Evolutionary conservation across 2,888 invertebrate genomes (phyloP), one percentile per base, ranked within the genome.

Genomic region (Clistopyga incitator): DNA sequence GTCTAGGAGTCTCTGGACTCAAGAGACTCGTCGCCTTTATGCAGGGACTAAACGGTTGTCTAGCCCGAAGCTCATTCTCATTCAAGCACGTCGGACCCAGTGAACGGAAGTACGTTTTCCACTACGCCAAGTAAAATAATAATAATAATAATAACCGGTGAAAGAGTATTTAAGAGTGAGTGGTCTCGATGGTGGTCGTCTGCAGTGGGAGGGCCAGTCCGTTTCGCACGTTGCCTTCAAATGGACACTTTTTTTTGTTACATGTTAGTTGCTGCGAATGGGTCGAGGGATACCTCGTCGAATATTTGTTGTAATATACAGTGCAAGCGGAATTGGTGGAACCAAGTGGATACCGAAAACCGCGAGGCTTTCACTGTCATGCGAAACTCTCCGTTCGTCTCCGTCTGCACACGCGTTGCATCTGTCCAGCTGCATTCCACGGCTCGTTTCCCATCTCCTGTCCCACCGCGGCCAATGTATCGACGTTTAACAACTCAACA

Each of bases 351-450:
- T 20, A 34, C 20, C 56, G 59, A 68, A 82, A 78, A 72, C 59
- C 52, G 52, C 67, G 77, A 20, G 29, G 67, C n/a, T 59, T 38
- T 59, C 23, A 38, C 38, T 67, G 59, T 81, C 77, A 67, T 59
- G 72, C 68, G 52, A 78, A 75, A 64, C 56, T 74, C 72, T 52
- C 47, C 18, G 38, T 50, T 65, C 71, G 34, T 56, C 70, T 61
- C 54, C 45, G 18, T 50, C 52, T 20, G 13, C 50, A 23, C 59
- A 25, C 47, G 50, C 25, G 20, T 50, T 52, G 75, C 78, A 76
- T 82, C 75, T 79, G 75, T 78, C 82, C 78, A 82, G 75, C 78
- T 75, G 78, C 78, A 78, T 82, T 82, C 78, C 78, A 78, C 64
- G 61, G 74, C 45, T 78, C 78, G 75, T 82, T 82, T 75, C 64